These are phyloP conservation scores for Pinna nobilis DNA, from an alignment of 1,140 invertebrate genomes.

Conservation along the genomic window DNA sequence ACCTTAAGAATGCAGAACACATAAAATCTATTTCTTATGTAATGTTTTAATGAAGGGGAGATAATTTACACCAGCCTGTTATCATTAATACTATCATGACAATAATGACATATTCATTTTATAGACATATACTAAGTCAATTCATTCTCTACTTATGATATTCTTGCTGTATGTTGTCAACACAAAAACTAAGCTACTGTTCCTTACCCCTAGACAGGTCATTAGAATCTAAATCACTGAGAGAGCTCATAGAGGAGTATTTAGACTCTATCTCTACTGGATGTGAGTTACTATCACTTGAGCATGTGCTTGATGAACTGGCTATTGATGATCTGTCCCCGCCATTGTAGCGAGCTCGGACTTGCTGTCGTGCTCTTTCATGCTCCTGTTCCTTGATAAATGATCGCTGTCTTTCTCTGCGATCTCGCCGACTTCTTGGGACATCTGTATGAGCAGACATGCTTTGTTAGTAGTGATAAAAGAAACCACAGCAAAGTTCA, in stretches of 20 bases:
- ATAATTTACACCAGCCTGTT: no score
- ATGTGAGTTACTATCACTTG: constrained; percentile 46
- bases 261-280: constrained; percentile 40
- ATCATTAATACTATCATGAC: no score
- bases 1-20: no score
- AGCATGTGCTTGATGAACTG: constrained; percentile 53
- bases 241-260: constrained; percentile 56
- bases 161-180: no score
- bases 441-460: constrained; percentile 55
- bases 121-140: no score
- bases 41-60: no score
- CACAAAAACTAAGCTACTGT: no score
- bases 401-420: constrained; percentile 86
- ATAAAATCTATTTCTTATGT: no score
- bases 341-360: constrained; percentile 22
- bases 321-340: constrained; percentile 50
- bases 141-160: no score
- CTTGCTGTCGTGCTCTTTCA: constrained; percentile 43
- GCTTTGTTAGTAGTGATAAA: constrained; percentile 45
- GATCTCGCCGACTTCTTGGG: constrained; percentile 71
- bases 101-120: no score
- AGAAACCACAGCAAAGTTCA: constrained; percentile 30
- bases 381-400: constrained; percentile 85
- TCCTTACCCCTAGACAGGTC: constrained; percentile 20
- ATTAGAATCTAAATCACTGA: constrained; percentile 55